A percentile compares a stretch with the other conserved stretches of the same genome.
phyloP scores from a whole-genome alignment of 1,140 invertebrate species.

The Campoletis sonorensis region DNA sequence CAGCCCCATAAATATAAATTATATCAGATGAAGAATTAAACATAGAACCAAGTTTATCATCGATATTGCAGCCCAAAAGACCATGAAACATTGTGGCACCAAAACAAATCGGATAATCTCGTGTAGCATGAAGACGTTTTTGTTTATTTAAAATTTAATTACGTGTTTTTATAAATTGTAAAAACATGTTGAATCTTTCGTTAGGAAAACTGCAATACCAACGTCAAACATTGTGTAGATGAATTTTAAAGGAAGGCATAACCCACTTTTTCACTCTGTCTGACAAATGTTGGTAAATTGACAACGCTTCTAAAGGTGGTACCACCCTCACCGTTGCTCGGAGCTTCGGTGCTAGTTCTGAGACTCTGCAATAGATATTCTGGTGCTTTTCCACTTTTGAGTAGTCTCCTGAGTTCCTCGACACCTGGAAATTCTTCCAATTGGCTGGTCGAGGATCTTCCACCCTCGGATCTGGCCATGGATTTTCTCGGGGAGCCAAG shows the following conservation, averaged over 20 bases:
- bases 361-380: conserved; percentile 82
- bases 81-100: no score
- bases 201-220: not conserved
- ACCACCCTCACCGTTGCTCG: conserved; percentile 64
- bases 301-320: conserved; percentile 80
- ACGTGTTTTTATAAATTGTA: no score
- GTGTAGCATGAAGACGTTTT: no score
- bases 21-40: not conserved
- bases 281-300: conserved; percentile 85
- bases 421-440: conserved; percentile 79
- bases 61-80: no score
- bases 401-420: conserved; percentile 82
- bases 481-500: conserved; percentile 66
- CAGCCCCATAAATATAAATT: no score
- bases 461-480: conserved; percentile 69
- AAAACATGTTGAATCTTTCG: not conserved
- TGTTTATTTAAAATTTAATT: no score
- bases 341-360: conserved; percentile 76
- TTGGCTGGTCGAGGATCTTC: conserved; percentile 69
- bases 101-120: no score
- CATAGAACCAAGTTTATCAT: conserved; percentile 9
- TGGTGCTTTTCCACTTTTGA: conserved; percentile 81
- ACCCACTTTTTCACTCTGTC: conserved; percentile 81
- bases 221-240: not conserved
- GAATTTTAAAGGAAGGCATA: not conserved